A percentile compares a stretch with the other conserved stretches of the same genome.
These are phyloP conservation scores for Drosophila elegans DNA, from an alignment of 1,140 invertebrate species.

Conservation along the genomic window DNA sequence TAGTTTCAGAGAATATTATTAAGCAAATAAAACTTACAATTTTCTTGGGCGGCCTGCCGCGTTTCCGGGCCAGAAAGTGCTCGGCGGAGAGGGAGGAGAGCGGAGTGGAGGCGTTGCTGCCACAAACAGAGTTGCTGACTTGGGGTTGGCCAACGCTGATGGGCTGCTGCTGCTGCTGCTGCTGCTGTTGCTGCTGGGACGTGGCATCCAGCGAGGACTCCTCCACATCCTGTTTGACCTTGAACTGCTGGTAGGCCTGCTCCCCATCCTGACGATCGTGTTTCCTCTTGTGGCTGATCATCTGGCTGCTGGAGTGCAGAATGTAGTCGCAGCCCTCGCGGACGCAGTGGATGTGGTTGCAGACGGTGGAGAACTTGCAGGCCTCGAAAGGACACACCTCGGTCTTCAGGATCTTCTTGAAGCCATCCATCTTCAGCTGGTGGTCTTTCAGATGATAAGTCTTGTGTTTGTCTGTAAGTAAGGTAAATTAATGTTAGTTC, in stretches of 20 bases:
- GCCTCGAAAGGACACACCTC: slow-evolving; percentile 96
- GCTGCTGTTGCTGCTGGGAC: slow-evolving; percentile 10
- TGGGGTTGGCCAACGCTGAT: neutral
- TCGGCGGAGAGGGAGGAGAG: slow-evolving; percentile 77
- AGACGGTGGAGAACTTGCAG: slow-evolving; percentile 95
- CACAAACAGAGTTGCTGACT: neutral
- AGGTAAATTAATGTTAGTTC: neutral
- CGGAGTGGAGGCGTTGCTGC: slow-evolving; percentile 63
- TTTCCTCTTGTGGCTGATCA: slow-evolving; percentile 99
- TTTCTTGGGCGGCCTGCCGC: slow-evolving; percentile 81
- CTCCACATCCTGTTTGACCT: slow-evolving; percentile 81
- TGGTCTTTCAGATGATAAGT: slow-evolving; percentile 99
- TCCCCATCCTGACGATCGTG: slow-evolving; percentile 97
- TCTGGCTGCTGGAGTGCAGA: slow-evolving; percentile 96
- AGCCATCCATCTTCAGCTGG: slow-evolving; percentile 96
- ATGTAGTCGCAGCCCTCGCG: slow-evolving; percentile 97
- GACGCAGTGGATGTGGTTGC: slow-evolving; percentile 99
- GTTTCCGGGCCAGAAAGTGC: slow-evolving; percentile 78
- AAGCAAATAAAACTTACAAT: slow-evolving; percentile 62
- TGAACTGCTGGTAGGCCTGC: slow-evolving; percentile 92
- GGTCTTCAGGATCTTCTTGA: slow-evolving; percentile 99
- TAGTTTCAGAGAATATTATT: neutral
- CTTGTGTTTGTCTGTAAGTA: slow-evolving; percentile 96
- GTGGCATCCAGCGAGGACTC: slow-evolving; percentile 53
- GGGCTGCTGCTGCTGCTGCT: slow-evolving; percentile 22